Evolutionary conservation across 1,140 invertebrate genomes (phyloP).

Genomic region (Drosophila fuyamai): DNA sequence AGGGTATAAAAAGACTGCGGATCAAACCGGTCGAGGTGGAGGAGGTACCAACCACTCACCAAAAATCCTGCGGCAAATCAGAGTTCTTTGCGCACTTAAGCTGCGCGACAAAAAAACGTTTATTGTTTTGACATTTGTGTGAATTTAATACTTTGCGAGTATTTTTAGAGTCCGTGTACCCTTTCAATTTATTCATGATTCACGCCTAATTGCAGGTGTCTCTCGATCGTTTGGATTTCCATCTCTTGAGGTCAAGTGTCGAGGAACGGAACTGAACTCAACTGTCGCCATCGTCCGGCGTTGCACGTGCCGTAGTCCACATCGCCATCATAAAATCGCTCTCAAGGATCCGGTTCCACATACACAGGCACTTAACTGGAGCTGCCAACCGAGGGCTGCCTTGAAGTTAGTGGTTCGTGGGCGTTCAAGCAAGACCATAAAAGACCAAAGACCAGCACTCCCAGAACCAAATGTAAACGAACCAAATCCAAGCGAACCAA

Average conservation of each 20-base stretch:
- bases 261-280: slow-evolving; percentile 46
- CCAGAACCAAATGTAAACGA: slow-evolving; percentile 6
- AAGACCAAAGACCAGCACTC: slow-evolving; percentile 1
- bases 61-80: slow-evolving; percentile 5
- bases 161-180: slow-evolving; percentile 39
- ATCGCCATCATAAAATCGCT: background rate
- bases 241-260: slow-evolving; percentile 50
- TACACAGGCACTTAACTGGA: slow-evolving; percentile 45
- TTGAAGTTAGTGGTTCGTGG: slow-evolving; percentile 38
- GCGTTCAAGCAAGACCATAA: slow-evolving; percentile 52
- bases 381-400: slow-evolving; percentile 46
- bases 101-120: background rate
- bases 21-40: slow-evolving; percentile 36
- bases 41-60: background rate
- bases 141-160: slow-evolving; percentile 15
- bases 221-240: slow-evolving; percentile 23
- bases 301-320: slow-evolving; percentile 29
- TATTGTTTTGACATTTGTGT: slow-evolving; percentile 24
- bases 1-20: slow-evolving; percentile 12
- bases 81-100: slow-evolving; percentile 6
- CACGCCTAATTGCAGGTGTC: slow-evolving; percentile 60
- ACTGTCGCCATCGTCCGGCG: slow-evolving; percentile 4
- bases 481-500: slow-evolving; percentile 6
- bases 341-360: slow-evolving; percentile 51
- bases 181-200: slow-evolving; percentile 65